phyloP scores from a whole-genome alignment of 1,140 invertebrate species.

The Apocrypta bakeri region DNA sequence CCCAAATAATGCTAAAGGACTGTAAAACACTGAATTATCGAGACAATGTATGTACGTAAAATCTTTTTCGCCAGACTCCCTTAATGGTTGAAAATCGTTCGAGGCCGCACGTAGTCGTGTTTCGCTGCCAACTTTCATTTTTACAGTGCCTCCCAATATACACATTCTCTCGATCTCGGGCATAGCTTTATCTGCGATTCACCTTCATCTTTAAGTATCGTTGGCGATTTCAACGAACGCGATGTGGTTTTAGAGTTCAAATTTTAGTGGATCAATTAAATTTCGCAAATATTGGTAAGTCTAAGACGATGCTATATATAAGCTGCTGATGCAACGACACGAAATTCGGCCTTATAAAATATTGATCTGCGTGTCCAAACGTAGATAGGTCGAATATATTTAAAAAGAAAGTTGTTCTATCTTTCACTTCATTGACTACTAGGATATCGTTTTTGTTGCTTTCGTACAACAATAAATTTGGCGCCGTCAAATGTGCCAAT shows the following conservation, averaged over 20 bases:
- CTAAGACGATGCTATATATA: too few species aligned
- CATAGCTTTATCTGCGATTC: not conserved
- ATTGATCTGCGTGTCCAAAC: too few species aligned
- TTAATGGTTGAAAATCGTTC: conserved; percentile 22
- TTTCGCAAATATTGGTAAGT: not conserved
- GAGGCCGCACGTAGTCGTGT: not conserved
- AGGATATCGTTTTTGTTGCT: not conserved
- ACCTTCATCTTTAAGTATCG: not conserved
- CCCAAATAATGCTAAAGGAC: too few species aligned
- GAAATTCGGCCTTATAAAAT: too few species aligned
- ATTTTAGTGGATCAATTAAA: not conserved
- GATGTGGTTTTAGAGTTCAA: too few species aligned
- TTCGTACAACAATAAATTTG: conserved; percentile 20
- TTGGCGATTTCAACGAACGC: not conserved
- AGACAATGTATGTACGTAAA: too few species aligned
- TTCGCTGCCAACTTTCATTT: conserved; percentile 24
- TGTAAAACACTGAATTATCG: too few species aligned
- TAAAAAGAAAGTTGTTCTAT: too few species aligned
- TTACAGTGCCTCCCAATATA: conserved; percentile 10
- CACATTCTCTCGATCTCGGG: not conserved
- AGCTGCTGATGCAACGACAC: too few species aligned
- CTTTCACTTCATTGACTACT: too few species aligned
- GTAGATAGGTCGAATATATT: too few species aligned
- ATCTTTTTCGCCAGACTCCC: too few species aligned
- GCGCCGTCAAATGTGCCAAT: not conserved